Conservation (phyloP, 2,797 vertebrate species). For the Clarias laeviceps region DNA sequence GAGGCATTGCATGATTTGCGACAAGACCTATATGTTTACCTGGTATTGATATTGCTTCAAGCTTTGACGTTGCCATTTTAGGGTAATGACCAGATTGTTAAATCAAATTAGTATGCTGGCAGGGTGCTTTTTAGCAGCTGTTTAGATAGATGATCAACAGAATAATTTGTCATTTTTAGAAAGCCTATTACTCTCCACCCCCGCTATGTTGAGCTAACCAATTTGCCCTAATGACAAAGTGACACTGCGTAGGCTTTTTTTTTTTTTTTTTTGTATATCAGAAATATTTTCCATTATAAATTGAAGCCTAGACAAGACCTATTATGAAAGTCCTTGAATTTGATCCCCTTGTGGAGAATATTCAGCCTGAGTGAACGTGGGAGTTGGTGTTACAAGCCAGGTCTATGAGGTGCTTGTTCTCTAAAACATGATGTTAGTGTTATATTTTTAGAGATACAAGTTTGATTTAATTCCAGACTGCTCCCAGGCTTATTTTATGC, state of each 20-base stretch:
- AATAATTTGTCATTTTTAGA: conserved; percentile 52
- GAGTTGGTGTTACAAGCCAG: conserved; percentile 22
- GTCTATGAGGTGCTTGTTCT: conserved; percentile 1
- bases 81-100: conserved; percentile 53
- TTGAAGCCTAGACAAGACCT: conserved; percentile 30
- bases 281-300: conserved; percentile 38
- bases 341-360: conserved; percentile 26
- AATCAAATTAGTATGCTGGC: conserved; percentile 49
- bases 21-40: conserved; percentile 4
- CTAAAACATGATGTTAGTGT: background rate
- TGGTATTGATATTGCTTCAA: conserved; percentile 45
- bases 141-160: conserved; percentile 53
- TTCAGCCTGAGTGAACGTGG: background rate
- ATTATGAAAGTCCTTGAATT: conserved; percentile 37
- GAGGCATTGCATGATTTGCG: background rate
- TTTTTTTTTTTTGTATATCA: background rate
- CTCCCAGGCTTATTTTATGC: conserved; percentile 3
- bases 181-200: conserved; percentile 46
- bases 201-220: conserved; percentile 39
- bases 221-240: conserved; percentile 37
- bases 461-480: background rate
- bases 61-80: conserved; percentile 42
- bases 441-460: conserved; percentile 16
- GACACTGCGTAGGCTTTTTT: conserved; percentile 13
- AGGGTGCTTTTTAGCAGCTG: conserved; percentile 52